These are phyloP conservation scores for Vulpes ferrilata DNA, from an alignment of 2,113 vertebrate genomes.

Conservation along the genomic window DNA sequence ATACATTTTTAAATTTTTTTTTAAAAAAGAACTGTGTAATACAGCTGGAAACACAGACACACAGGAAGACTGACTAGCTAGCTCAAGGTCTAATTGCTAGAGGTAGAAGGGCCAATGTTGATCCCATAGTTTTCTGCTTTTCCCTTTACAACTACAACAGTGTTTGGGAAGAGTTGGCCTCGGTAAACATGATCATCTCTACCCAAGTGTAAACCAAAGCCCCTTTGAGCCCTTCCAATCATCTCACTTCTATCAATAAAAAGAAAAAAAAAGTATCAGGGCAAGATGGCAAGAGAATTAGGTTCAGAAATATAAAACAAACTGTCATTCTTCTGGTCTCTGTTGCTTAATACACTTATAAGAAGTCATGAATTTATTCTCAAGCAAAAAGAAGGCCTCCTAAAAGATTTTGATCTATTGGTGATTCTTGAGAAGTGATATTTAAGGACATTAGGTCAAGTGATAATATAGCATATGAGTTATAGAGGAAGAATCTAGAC, in stretches of 20 bases:
- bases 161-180: background rate
- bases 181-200: background rate
- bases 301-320: conserved; percentile 4
- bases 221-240: background rate
- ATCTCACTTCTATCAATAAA: background rate
- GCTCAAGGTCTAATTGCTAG: background rate
- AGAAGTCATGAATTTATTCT: background rate
- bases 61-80: background rate
- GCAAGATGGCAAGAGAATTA: background rate
- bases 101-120: background rate
- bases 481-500: background rate
- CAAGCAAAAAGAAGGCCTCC: background rate
- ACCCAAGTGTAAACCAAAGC: background rate
- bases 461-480: background rate
- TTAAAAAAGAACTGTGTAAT: background rate
- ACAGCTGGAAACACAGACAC: background rate
- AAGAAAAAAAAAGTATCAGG: background rate
- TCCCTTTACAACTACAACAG: background rate
- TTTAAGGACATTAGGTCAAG: background rate
- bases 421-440: background rate
- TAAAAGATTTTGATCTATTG: background rate
- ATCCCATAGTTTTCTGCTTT: background rate
- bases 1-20: too few species aligned
- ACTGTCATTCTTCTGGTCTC: background rate
- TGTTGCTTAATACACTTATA: background rate